Conservation (phyloP, 1,140 invertebrate genomes). For the Polyergus mexicanus region DNA sequence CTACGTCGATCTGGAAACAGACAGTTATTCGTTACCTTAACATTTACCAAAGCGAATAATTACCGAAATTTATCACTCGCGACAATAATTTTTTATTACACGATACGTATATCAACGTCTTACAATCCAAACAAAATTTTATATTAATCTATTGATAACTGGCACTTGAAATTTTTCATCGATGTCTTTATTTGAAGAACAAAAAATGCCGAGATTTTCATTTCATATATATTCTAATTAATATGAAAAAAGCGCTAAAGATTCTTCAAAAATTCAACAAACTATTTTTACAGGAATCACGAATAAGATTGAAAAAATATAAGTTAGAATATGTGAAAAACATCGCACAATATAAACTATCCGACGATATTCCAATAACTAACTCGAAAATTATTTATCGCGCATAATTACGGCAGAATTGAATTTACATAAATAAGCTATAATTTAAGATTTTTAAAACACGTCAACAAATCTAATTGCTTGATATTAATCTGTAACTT, state of each 20-base stretch:
- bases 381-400: background rate
- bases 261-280: background rate
- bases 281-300: background rate
- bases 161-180: background rate
- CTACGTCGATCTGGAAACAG: conserved; percentile 2
- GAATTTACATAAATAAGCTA: too few species aligned
- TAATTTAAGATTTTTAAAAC: too few species aligned
- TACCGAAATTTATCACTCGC: background rate
- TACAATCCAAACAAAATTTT: background rate
- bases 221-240: background rate
- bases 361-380: background rate
- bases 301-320: background rate
- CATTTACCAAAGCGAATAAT: background rate
- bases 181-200: background rate
- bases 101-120: background rate
- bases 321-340: background rate
- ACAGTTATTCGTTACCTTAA: background rate
- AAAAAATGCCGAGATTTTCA: background rate
- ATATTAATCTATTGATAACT: background rate
- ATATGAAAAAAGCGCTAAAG: background rate
- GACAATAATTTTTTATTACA: background rate
- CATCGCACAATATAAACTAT: background rate
- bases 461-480: too few species aligned
- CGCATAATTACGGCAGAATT: background rate
- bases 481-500: too few species aligned